These are phyloP conservation scores for Zophobas morio DNA, from an alignment of 1,140 invertebrate species.

Conservation along the genomic window DNA sequence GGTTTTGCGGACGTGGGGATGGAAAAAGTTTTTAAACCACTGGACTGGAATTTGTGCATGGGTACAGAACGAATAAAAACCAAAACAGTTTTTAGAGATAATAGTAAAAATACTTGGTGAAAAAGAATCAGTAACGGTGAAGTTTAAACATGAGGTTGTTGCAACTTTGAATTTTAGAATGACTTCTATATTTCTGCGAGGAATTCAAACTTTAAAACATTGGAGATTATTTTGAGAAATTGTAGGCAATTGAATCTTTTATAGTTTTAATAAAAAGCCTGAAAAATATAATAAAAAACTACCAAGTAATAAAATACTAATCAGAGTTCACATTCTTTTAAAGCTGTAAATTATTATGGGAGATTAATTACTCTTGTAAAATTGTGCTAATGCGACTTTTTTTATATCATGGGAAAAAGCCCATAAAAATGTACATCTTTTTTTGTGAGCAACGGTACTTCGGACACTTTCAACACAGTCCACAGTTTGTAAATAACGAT, in stretches of 20 bases:
- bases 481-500: slow-evolving; percentile 16
- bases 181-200: too few species aligned
- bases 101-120: too few species aligned
- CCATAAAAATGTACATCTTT: slow-evolving; percentile 19
- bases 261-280: slow-evolving; percentile 15
- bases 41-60: too few species aligned
- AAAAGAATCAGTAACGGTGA: too few species aligned
- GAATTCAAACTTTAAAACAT: too few species aligned
- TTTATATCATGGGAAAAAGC: slow-evolving; percentile 36
- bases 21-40: too few species aligned
- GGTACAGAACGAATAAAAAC: too few species aligned
- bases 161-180: too few species aligned
- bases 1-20: too few species aligned
- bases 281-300: slow-evolving; percentile 19
- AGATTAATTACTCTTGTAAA: slow-evolving; percentile 28
- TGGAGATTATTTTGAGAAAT: too few species aligned
- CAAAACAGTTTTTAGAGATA: too few species aligned
- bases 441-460: slow-evolving; percentile 2
- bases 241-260: background rate
- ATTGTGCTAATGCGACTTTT: slow-evolving; percentile 22
- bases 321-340: slow-evolving; percentile 33
- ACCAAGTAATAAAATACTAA: slow-evolving; percentile 33
- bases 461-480: slow-evolving; percentile 3
- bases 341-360: background rate
- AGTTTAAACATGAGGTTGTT: too few species aligned